phyloP scores from a whole-genome alignment of 2,113 vertebrate genomes.

The Microcebus jonahi region DNA sequence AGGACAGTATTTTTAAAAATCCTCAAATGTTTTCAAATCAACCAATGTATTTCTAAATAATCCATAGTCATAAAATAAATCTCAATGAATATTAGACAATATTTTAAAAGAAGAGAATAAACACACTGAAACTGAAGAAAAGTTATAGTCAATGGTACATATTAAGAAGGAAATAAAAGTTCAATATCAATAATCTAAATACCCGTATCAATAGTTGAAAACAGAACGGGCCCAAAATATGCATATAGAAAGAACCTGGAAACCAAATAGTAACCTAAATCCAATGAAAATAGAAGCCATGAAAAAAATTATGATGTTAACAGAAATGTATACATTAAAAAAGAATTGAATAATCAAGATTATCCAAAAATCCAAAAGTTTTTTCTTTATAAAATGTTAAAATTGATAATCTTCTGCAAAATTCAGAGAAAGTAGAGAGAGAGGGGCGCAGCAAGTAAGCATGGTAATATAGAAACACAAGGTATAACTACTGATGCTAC shows the following conservation, averaged over 20 bases:
- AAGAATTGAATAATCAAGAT: background rate
- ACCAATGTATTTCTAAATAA: background rate
- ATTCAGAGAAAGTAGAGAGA: background rate
- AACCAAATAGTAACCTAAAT: background rate
- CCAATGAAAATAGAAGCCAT: background rate
- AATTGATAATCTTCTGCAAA: background rate
- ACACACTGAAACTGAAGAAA: background rate
- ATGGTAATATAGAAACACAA: background rate
- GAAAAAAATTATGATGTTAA: background rate
- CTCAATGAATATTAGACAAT: background rate
- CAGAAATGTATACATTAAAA: background rate
- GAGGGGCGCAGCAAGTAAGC: rapidly evolving
- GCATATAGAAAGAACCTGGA: background rate
- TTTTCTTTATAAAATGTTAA: background rate
- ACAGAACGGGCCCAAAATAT: background rate
- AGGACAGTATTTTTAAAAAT: background rate
- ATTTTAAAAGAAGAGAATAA: background rate
- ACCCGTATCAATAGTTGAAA: background rate
- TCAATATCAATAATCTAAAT: background rate
- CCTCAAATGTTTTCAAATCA: background rate
- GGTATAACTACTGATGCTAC: background rate
- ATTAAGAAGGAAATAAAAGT: no score
- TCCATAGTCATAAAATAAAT: background rate
- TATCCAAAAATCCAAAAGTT: background rate
- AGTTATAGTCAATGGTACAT: background rate